phyloP scores from a whole-genome alignment of 2,797 vertebrate genomes.

The Cygnus olor region DNA sequence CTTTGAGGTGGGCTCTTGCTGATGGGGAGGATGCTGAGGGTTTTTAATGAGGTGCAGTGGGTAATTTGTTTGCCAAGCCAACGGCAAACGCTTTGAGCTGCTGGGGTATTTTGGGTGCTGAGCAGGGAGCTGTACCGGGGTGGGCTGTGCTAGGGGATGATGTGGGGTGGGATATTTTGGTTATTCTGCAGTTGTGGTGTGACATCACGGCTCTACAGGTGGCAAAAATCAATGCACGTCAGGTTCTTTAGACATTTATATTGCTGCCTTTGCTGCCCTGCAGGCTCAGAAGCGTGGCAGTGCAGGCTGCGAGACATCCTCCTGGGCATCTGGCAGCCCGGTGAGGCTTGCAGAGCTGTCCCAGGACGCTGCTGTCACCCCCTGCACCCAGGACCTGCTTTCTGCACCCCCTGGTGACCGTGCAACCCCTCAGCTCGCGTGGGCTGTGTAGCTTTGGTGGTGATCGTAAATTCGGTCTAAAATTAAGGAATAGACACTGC shows the following conservation, averaged over 20 bases:
- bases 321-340: rapidly evolving
- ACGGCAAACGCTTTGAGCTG: background rate
- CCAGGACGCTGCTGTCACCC: background rate
- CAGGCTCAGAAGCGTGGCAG: background rate
- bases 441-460: background rate
- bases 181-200: background rate
- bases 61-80: background rate
- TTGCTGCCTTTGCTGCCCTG: background rate
- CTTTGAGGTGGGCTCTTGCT: constrained; percentile 23
- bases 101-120: background rate
- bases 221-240: constrained; percentile 27
- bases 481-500: rapidly evolving
- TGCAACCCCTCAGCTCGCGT: rapidly evolving
- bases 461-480: background rate
- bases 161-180: background rate
- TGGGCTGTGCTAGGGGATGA: background rate
- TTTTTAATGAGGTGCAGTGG: background rate
- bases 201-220: constrained; percentile 33
- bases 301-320: background rate
- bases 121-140: background rate
- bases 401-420: background rate
- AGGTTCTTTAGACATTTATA: background rate
- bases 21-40: constrained; percentile 10
- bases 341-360: background rate
- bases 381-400: background rate